Conservation (phyloP, 1,140 invertebrate species). For the Heliconius hewitsoni region DNA sequence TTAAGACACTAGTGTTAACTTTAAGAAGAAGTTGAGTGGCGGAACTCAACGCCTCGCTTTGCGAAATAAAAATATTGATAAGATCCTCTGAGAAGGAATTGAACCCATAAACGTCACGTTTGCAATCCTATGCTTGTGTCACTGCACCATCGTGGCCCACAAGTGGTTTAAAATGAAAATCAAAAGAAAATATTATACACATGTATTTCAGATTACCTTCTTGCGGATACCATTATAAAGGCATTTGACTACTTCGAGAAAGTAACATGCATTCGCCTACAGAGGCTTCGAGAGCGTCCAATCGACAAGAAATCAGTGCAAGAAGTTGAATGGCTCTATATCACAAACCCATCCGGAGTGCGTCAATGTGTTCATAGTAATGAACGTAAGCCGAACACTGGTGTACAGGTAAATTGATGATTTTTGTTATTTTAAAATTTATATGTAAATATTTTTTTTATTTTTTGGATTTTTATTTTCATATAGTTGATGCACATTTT, state of each 20-base stretch:
- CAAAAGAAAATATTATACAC: neutral
- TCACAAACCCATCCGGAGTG: conserved; percentile 66
- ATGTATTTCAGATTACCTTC: conserved; percentile 51
- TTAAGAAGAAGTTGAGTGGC: too few relatives aligned
- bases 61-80: too few relatives aligned
- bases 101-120: too few relatives aligned
- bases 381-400: conserved; percentile 55
- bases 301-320: conserved; percentile 60
- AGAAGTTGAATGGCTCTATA: conserved; percentile 66
- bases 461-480: too few relatives aligned
- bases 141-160: too few relatives aligned
- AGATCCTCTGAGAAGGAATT: too few relatives aligned
- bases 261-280: conserved; percentile 68
- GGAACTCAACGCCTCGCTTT: too few relatives aligned
- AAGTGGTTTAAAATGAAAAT: neutral
- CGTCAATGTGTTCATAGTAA: conserved; percentile 73
- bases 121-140: too few relatives aligned
- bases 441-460: too few relatives aligned
- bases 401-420: conserved; percentile 57
- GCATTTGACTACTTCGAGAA: conserved; percentile 74
- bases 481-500: too few relatives aligned
- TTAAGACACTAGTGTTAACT: too few relatives aligned
- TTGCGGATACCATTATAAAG: conserved; percentile 58
- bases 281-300: conserved; percentile 63
- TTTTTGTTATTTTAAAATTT: neutral